Evolutionary conservation across 1,140 invertebrate genomes (phyloP), one percentile per base, ranked within the genome.

Genomic region (Lordiphosa clarofinis): DNA sequence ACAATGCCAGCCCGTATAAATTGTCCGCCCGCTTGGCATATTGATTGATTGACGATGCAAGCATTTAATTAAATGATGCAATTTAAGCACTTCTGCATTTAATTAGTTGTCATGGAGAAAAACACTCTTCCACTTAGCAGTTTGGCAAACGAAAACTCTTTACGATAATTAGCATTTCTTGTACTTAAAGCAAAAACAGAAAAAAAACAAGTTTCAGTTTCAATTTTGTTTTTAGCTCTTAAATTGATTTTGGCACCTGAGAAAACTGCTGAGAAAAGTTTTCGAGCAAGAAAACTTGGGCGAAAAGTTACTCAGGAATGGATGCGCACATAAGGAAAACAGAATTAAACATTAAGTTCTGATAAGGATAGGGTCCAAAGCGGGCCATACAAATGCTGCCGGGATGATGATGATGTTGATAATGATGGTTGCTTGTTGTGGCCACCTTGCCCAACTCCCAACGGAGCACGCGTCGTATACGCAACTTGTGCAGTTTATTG

Each of bases 191-290:
- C 5, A 33, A 31, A 8, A n/a, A 0, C 13, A 46, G 4, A n/a
- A 33, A 33, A 50, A 43, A 38, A 54, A 60, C 15, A 61, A 73
- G 48, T 60, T 54, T 48, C 48, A 15, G 36, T 47, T 55, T 58
- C 50, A 55, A 24, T 49, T 57, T 40, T 49, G 19, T 44, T 56
- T 61, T 36, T 19, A 28, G 50, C 53, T 52, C 49, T 52, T 12
- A 66, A 81, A 81, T 82, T 81, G 75, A 81, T 81, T 81, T 81
- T 82, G 75, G 82, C 76, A 82, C 75, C 76, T 68, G 64, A 74
- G 63, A 60, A 81, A 66, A 38, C 43, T 31, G 43, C 12, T 11
- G 4, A 13, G 43, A 59, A 54, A 81, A 59, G 61, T 79, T 73
- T 58, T 33, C 10, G 56, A 42, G 35, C 39, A 43, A 31, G 28